Evolutionary conservation across 2,888 invertebrate species (phyloP), one percentile per base, ranked within the genome.

Genomic region (Cynaeus angustus): DNA sequence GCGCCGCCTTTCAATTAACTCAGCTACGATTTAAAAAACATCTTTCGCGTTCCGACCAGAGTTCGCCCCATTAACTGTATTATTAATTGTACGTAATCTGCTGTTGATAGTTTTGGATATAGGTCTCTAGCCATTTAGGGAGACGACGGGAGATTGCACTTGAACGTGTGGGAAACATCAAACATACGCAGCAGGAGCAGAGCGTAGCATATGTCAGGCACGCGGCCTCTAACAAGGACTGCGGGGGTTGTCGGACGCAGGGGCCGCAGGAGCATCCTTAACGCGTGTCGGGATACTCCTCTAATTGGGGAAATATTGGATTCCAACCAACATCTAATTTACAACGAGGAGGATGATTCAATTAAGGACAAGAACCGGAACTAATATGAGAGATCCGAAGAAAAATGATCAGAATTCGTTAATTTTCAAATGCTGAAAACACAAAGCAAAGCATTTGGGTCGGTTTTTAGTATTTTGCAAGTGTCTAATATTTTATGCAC

Each of bases 91-190:
- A 41, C 14, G 62, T 66, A 55, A 64, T 66, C 70, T 70, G 70
- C 21, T 62, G 70, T 46, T 70, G 70, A 70, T 70, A 58, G 70
- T 70, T 61, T 46, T 45, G 66, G 68, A 53, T 59, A 21, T 48
- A 41, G 55, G 65, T 66, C 68, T 75, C 61, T 53, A 69, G 72
- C 68, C 76, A 76, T 74, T 77, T 70, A 74, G 68, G 72, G 69
- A 72, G 76, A 72, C 77, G 74, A 72, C 73, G 75, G 75, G 75
- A 78, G 75, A 66, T 77, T 75, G 79, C 79, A 81, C 82, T 82
- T 77, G 77, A 81, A 77, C 80, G 82, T 82, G 81, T 82, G 82
- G 82, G 82, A 82, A 82, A 81, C 77, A 80, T 76, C 78, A 81
- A 81, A 81, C 81, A 79, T 74, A 75, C 78, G 70, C 80, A 74